Conservation (phyloP, 2,888 invertebrate species). For the Slavum lentiscoides region DNA sequence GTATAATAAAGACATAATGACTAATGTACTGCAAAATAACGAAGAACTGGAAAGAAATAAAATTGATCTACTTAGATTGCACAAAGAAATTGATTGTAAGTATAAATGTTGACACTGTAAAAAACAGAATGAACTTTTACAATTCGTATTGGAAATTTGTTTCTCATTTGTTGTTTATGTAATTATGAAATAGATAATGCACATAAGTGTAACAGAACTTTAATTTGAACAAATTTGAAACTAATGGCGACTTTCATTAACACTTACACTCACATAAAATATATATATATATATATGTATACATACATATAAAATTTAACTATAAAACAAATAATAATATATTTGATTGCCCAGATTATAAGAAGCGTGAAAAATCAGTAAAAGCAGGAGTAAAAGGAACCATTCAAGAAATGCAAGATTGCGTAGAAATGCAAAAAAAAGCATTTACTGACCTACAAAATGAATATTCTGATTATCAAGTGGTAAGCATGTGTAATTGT, state of each 20-base stretch:
- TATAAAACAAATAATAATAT: neutral
- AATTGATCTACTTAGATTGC: neutral
- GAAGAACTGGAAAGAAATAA: conserved; percentile 26
- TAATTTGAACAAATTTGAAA: too few relatives aligned
- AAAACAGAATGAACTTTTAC: neutral
- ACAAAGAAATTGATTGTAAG: conserved; percentile 38
- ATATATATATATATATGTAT: too few relatives aligned
- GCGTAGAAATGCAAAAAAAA: conserved; percentile 35
- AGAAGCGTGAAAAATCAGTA: conserved; percentile 30
- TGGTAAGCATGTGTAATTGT: neutral
- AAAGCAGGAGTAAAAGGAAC: conserved; percentile 36
- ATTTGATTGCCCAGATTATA: conserved; percentile 11
- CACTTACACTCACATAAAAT: too few relatives aligned
- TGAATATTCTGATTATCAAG: conserved; percentile 37
- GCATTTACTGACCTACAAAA: conserved; percentile 17
- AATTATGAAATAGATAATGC: too few relatives aligned
- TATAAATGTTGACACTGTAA: neutral
- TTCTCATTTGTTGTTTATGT: neutral
- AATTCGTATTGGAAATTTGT: neutral
- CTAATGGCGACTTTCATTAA: too few relatives aligned
- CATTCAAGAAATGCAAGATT: conserved; percentile 38
- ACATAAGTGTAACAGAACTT: too few relatives aligned
- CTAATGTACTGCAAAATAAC: conserved; percentile 14
- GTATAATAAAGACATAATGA: conserved; percentile 18
- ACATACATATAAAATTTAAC: too few relatives aligned